Base-by-base conservation (phyloP, 2,113 vertebrate genomes). In the Seriola rivoliana region DNA sequence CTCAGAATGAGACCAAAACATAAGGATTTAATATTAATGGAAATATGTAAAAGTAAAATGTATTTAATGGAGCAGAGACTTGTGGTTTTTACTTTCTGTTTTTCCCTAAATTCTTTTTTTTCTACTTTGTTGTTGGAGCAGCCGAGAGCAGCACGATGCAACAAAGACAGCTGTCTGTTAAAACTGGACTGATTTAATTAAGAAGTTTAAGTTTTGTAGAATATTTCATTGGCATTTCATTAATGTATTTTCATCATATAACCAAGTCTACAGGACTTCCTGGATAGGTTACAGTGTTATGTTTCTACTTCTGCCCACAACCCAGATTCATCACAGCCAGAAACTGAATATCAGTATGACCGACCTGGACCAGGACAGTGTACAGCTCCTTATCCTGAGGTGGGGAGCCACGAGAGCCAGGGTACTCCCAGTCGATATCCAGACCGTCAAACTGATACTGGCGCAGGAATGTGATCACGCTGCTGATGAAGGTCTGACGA, bases 371-470 rank as follows among this genome's bases (percentile, higher is more conserved):
- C 70, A 96, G 71, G 50, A 91, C 74, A 21, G 89, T 95, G 86
- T 68, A 96, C n/a, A 9, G 91, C 14, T 87, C 63, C 63, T 95
- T 93, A 78, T 95, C 93, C 57, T 82, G 21, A 11, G 93, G 6
- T 1, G 94, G 93, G 73, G 93, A 95, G 13, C 93, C 92, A 60
- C 76, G 80, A 73, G 91, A 93, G n/a, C 94, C 93, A 6, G 94
- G 94, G 73, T 92, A 95, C 80, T 95, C 95, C 94, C 92, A 95
- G 71, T 95, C 93, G 0, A 95, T 80, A 75, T 95, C 93, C 82
- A 94, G 81, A 77, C 94, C 94, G 44, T 96, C 92, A 89, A 95
- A 95, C 38, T 85, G 21, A 14, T 95, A 73, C 58, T 91, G 84
- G 32, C 88, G 85, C 60, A 95, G 90, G 85, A 94, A 94, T 3